Evolutionary conservation across 1,140 invertebrate genomes (phyloP).

Genomic region (Adelges cooleyi): DNA sequence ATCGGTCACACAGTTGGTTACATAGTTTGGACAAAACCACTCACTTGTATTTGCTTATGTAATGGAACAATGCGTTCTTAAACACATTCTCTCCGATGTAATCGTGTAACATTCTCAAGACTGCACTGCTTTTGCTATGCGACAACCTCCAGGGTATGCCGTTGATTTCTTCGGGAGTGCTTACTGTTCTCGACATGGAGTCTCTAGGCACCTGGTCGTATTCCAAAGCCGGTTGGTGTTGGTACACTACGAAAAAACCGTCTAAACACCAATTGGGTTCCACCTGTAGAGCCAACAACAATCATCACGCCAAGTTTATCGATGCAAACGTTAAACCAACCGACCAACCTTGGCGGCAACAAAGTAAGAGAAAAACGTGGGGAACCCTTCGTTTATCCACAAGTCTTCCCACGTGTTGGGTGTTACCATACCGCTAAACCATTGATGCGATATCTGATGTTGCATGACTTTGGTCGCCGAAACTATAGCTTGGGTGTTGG

Average conservation of each 20-base stretch:
- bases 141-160: neutral
- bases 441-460: conserved; percentile 73
- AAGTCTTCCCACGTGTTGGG: conserved; percentile 58
- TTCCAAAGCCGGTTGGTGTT: conserved; percentile 41
- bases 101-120: conserved; percentile 79
- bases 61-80: conserved; percentile 52
- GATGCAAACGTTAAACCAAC: too few relatives aligned
- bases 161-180: neutral
- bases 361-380: conserved; percentile 38
- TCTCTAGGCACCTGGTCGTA: conserved; percentile 48
- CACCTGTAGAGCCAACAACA: too few relatives aligned
- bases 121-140: conserved; percentile 40
- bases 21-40: too few relatives aligned
- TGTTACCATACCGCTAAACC: conserved; percentile 66
- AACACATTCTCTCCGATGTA: conserved; percentile 68
- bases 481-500: conserved; percentile 42
- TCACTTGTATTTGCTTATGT: conserved; percentile 51
- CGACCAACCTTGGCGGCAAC: conserved; percentile 31
- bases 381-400: conserved; percentile 49
- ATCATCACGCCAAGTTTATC: too few relatives aligned
- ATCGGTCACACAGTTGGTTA: too few relatives aligned
- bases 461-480: conserved; percentile 56
- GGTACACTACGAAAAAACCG: conserved; percentile 41
- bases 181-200: conserved; percentile 67
- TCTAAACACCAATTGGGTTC: conserved; percentile 35